phyloP scores from a whole-genome alignment of 2,888 invertebrate species.

The Conistra vaccinii region DNA sequence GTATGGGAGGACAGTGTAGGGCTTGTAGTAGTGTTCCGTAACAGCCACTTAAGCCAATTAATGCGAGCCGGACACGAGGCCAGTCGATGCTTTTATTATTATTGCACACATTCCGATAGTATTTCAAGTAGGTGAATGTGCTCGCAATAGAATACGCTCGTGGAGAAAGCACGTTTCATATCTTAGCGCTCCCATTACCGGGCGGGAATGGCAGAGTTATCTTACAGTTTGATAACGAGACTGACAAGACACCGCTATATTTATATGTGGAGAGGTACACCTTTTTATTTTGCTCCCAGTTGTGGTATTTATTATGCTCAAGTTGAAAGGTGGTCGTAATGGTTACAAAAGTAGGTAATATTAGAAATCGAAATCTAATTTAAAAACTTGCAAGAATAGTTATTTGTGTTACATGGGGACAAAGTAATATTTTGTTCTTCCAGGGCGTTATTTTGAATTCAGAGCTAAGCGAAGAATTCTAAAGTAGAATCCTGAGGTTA shows the following conservation, averaged over 20 bases:
- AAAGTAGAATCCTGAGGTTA: too few relatives aligned
- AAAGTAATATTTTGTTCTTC: too few relatives aligned
- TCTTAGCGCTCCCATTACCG: conserved; percentile 14
- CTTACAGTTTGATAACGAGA: not conserved
- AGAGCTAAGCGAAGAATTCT: too few relatives aligned
- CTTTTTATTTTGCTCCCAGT: not conserved
- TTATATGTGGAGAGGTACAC: not conserved
- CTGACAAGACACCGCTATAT: not conserved
- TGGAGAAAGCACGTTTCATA: conserved; percentile 32
- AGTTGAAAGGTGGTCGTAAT: not conserved
- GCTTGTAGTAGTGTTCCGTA: conserved; percentile 15
- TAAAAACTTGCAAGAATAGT: not conserved
- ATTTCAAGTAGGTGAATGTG: conserved; percentile 19
- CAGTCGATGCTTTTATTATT: conserved; percentile 28
- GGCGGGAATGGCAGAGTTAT: not conserved
- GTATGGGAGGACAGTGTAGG: not conserved
- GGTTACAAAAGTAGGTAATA: not conserved
- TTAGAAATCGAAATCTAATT: not conserved
- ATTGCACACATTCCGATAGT: conserved; percentile 35
- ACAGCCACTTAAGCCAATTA: conserved; percentile 31
- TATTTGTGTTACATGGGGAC: too few relatives aligned
- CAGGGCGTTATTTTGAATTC: too few relatives aligned
- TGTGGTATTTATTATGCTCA: not conserved
- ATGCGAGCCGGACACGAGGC: conserved; percentile 25
- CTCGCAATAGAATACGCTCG: conserved; percentile 17